Base-by-base conservation (phyloP, 2,113 vertebrate species). In the Bucco capensis region DNA sequence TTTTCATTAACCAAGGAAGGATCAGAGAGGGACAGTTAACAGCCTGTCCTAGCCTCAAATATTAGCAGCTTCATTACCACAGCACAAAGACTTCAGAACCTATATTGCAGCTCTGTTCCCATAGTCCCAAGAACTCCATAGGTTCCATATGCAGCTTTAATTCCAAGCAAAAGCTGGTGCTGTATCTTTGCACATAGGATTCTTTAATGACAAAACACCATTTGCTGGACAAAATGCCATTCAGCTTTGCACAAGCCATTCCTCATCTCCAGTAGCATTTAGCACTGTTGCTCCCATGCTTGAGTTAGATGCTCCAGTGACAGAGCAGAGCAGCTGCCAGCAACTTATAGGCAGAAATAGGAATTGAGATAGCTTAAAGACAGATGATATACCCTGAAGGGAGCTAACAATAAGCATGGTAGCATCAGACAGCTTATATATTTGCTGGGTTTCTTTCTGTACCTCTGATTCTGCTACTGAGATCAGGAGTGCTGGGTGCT, bases 271-370 rank as follows among this genome's bases (percentile, higher is more conserved):
- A 62, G 86, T 67, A 93, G 76, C 71, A 73, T 31, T 56, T 37
- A 53, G 31, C 69, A 47, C 31, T 2, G 1, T 54, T 0, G 0
- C 38, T 50, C 64, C 80, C 37, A 1, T 40, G 49, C 75, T 70
- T 0, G 0, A 28, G 61, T 14, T 9, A 37, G 83, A 37, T 60
- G 33, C 61, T 72, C 58, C 37, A 23, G 44, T 3, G 58, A 46
- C 28, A 51, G n/a, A 66, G 35, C 35, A 62, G 47, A 88, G 46
- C 87, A 89, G 87, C 89, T 89, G 86, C 57, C 84, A 82, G 81
- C 44, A 65, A 56, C 35, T n/a, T 14, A n/a, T 6, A 42, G 42
- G 46, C 81, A 56, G 77, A 40, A 60, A 61, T 0, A 50, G 70
- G 35, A 28, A 21, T 2, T 35, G 49, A 40, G 80, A 83, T 19